Evolutionary conservation across 2,797 vertebrate species (phyloP).

Genomic region (Crenichthys baileyi): DNA sequence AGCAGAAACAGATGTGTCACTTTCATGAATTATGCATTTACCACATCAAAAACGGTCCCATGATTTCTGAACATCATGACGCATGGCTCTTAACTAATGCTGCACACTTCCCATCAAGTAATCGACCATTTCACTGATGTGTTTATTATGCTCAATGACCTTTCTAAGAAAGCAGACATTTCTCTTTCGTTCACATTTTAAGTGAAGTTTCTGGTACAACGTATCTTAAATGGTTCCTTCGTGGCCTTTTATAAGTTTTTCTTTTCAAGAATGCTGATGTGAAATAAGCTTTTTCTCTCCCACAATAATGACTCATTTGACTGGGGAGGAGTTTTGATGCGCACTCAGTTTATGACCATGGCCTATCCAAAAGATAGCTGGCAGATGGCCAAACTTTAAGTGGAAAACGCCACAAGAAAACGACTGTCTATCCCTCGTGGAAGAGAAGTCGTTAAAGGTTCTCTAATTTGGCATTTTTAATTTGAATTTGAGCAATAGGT

Average conservation of each 20-base stretch:
- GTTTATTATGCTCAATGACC: conserved; percentile 12
- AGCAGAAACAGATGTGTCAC: conserved; percentile 4
- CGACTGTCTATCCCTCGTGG: conserved; percentile 11
- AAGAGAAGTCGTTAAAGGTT: conserved; percentile 3
- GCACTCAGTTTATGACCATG: conserved; percentile 51
- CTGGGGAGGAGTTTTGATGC: conserved; percentile 40
- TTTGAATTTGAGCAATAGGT: neutral
- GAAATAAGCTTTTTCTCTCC: conserved; percentile 52
- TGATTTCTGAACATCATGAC: conserved; percentile 22
- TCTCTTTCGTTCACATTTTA: neutral
- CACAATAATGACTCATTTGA: conserved; percentile 46
- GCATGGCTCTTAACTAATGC: conserved; percentile 3
- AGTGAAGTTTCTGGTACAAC: neutral
- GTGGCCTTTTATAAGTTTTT: conserved; percentile 7
- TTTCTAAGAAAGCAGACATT: conserved; percentile 13
- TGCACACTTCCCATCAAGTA: neutral
- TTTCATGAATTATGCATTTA: conserved; percentile 28
- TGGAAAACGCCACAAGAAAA: conserved; percentile 20
- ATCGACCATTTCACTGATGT: conserved; percentile 9
- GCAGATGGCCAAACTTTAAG: conserved; percentile 39
- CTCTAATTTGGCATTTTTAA: neutral
- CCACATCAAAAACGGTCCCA: conserved; percentile 4
- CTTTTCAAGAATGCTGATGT: conserved; percentile 46
- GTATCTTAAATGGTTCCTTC: neutral
- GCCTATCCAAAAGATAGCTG: conserved; percentile 30